Evolutionary conservation across 92 coral and sea anemone species (phyloP).

Genomic region (Palythoa grandis): DNA sequence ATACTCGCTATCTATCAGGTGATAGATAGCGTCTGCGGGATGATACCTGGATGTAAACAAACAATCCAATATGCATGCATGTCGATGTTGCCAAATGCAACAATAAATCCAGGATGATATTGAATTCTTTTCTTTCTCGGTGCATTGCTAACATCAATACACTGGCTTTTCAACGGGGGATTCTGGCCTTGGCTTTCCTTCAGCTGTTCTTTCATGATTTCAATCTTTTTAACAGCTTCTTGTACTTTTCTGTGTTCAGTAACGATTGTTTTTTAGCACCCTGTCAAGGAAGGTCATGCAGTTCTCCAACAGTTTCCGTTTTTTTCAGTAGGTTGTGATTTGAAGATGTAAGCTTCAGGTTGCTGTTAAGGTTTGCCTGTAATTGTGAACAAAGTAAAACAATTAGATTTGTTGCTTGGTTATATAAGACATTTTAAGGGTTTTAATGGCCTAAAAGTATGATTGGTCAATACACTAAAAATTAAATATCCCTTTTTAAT

Average conservation of each 20-base stretch:
- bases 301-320: slow-evolving; percentile 58
- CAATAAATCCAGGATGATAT: slow-evolving; percentile 68
- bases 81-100: slow-evolving; percentile 71
- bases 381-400: slow-evolving; percentile 2
- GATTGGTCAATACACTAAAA: not conserved
- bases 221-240: not conserved
- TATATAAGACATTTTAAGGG: not conserved
- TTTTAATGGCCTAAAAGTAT: slow-evolving; percentile 8
- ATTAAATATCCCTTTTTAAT: not conserved
- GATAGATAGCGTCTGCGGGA: too few relatives aligned
- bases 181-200: slow-evolving; percentile 41
- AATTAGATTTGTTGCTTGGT: not conserved
- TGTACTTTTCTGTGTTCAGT: slow-evolving; percentile 21
- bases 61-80: too few relatives aligned
- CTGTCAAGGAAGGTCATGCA: slow-evolving; percentile 51
- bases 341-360: slow-evolving; percentile 12
- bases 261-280: slow-evolving; percentile 43
- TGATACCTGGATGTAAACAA: too few relatives aligned
- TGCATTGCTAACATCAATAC: slow-evolving; percentile 18
- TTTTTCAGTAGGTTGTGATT: slow-evolving; percentile 51
- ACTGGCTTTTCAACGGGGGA: slow-evolving; percentile 41
- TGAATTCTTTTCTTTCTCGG: slow-evolving; percentile 27
- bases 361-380: slow-evolving; percentile 22
- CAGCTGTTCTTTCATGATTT: slow-evolving; percentile 11
- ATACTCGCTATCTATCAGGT: too few relatives aligned